Evolutionary conservation across 2,797 vertebrate species (phyloP), one percentile per base, ranked within the genome.

Genomic region (Tamandua tetradactyla): DNA sequence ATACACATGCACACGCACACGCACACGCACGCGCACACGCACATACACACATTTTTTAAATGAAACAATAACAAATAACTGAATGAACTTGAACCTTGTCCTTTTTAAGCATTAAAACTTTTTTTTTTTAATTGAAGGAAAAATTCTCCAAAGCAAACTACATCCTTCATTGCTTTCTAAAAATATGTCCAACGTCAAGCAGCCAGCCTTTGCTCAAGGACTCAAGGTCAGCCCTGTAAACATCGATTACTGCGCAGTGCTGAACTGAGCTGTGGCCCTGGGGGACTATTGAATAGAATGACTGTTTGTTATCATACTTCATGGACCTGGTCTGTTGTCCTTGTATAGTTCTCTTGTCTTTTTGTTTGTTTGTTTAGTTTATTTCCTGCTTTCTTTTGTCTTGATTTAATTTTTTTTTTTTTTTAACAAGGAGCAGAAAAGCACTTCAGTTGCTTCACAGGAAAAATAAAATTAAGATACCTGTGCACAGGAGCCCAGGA

Each of bases 91-190:
- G 66, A 27, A 42, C 27, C 72, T 47, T 75, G 52, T 55, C 52
- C 17, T 93, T 72, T 90, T 85, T 52, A 94, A 95, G 44, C 32
- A 87, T 30, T 37, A 13, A 74, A 72, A 78, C 15, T 62, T 80
- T 93, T 82, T 93, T 82, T 47, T 83, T 91, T 79, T 52, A 90
- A 91, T 44, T 83, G 25, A 57, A 92, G 74, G 62, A 64, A 91
- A 85, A 3, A 49, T 81, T 91, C 90, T 88, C 71, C 57, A 61
- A 85, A 81, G 57, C 66, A 61, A 61, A 83, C 13, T 5, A 5
- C 55, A 68, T 22, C 47, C 37, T 87, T 93, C 30, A 7, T 42
- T 35, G 37, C 61, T 74, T 95, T 91, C 78, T 57, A 78, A 93
- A 97, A 84, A 91, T 75, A 74, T 5, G 20, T 71, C 76, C 64